Evolutionary conservation across 2,888 invertebrate genomes (phyloP), one percentile per base, ranked within the genome.

Genomic region (Nephrocerus scutellatus): DNA sequence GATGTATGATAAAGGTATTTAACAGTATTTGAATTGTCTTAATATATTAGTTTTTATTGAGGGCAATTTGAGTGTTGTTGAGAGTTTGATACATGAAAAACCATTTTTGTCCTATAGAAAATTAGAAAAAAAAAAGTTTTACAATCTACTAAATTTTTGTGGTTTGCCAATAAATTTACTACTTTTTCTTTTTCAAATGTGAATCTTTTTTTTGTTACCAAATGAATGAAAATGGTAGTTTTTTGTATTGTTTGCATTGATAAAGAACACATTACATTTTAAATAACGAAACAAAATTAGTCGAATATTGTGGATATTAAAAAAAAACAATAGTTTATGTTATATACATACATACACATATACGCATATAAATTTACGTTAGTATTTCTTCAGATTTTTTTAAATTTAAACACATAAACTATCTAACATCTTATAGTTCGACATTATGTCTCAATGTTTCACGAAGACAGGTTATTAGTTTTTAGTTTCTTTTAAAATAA

Each of bases 351-450:
- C n/a, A n/a, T n/a, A n/a, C n/a, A n/a, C n/a, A n/a, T n/a, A n/a
- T n/a, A n/a, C n/a, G n/a, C n/a, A n/a, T n/a, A n/a, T n/a, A n/a
- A n/a, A n/a, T n/a, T n/a, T n/a, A n/a, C n/a, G n/a, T n/a, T n/a
- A n/a, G n/a, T n/a, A n/a, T n/a, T n/a, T n/a, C n/a, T n/a, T n/a
- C n/a, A n/a, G n/a, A n/a, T n/a, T n/a, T n/a, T n/a, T n/a, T n/a
- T n/a, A n/a, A n/a, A n/a, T n/a, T n/a, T 35, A 30, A 43, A 39
- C 43, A 36, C 43, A 39, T 43, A 36, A 40, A 43, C 40, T 43
- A 36, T 40, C 40, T 40, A 43, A 36, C 30, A 36, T 36, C 26
- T 31, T 26, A 26, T 30, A 34, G 28, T 42, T 28, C 30, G 13
- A 14, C 14, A 22, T 25, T 18, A 6, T 33, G 8, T 20, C 12